A percentile compares a stretch with the other conserved stretches of the same genome.
These are phyloP conservation scores for Palaemon carinicauda DNA, from an alignment of 1,140 invertebrate species.

Conservation along the genomic window DNA sequence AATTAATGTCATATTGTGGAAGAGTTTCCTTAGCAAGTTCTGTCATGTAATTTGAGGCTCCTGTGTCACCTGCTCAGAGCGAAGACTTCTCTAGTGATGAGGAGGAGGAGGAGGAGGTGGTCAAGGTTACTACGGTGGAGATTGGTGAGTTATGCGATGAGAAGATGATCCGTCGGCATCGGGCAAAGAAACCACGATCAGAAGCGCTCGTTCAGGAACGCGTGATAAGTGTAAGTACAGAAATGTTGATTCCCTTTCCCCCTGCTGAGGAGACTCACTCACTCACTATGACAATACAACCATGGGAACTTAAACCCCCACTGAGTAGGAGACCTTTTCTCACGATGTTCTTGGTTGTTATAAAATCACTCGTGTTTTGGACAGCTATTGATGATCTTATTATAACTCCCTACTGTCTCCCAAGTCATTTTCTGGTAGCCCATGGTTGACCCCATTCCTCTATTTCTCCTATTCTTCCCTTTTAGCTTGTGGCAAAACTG, in stretches of 20 bases:
- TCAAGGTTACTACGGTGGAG: slow-evolving; percentile 64
- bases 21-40: slow-evolving; percentile 47
- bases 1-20: slow-evolving; percentile 49
- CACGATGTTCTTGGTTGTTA: too few relatives aligned
- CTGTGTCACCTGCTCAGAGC: slow-evolving; percentile 51
- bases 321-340: too few relatives aligned
- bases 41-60: slow-evolving; percentile 35
- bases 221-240: slow-evolving; percentile 59
- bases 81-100: slow-evolving; percentile 59
- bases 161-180: slow-evolving; percentile 65
- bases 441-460: slow-evolving; percentile 27
- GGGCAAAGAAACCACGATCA: slow-evolving; percentile 67
- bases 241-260: neutral
- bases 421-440: neutral
- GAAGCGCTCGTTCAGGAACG: slow-evolving; percentile 58
- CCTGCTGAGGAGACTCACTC: slow-evolving; percentile 43
- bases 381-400: too few relatives aligned
- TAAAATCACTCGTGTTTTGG: too few relatives aligned
- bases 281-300: slow-evolving; percentile 12
- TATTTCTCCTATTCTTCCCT: too few relatives aligned
- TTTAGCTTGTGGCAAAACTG: neutral
- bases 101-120: slow-evolving; percentile 63
- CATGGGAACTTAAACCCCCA: slow-evolving; percentile 6
- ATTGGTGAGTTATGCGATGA: slow-evolving; percentile 65
- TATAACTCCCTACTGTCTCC: too few relatives aligned